Percentiles rank a stretch among this genome's conserved stretches.
phyloP scores from a whole-genome alignment of 2,113 vertebrate genomes.

The Malurus elegans region DNA sequence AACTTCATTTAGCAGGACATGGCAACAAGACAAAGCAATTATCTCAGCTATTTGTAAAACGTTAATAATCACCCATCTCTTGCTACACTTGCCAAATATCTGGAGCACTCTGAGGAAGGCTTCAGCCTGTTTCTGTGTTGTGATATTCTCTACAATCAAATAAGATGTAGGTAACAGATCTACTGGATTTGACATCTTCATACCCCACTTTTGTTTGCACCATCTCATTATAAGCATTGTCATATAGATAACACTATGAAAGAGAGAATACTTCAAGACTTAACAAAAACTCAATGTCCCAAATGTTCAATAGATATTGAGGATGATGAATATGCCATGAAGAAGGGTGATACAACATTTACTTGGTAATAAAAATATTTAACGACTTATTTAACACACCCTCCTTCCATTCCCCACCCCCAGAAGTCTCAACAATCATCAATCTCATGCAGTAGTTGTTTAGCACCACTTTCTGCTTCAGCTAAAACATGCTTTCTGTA shows the following conservation, averaged over 20 bases:
- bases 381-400: not conserved
- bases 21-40: not conserved
- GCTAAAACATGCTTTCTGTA: not conserved
- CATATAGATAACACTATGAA: not conserved
- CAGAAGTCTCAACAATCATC: not conserved
- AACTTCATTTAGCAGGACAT: not conserved
- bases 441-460: not conserved
- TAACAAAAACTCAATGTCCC: not conserved
- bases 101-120: not conserved
- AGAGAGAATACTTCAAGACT: not conserved
- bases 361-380: not conserved
- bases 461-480: not conserved
- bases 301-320: not conserved
- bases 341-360: not conserved
- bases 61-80: not conserved
- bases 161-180: rapidly evolving
- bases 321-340: not conserved
- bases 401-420: not conserved
- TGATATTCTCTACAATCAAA: not conserved
- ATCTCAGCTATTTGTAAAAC: not conserved
- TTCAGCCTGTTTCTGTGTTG: not conserved
- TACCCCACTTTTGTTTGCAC: not conserved
- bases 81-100: not conserved
- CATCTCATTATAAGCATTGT: not conserved
- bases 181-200: not conserved